These are phyloP conservation scores for Oligia strigilis DNA, from an alignment of 2,888 invertebrate genomes.

Conservation along the genomic window DNA sequence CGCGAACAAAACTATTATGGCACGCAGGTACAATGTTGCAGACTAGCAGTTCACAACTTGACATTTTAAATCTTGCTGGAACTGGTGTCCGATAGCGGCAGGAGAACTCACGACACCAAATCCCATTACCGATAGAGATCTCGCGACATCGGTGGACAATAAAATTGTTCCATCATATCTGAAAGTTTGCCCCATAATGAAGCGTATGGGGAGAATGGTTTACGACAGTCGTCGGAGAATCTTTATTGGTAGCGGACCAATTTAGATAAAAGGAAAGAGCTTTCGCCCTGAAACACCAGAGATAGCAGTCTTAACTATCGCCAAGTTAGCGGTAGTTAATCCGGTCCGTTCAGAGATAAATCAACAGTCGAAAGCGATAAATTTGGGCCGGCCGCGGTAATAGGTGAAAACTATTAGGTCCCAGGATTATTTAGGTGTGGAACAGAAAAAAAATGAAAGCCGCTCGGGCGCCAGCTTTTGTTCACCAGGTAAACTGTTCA, in stretches of 20 bases:
- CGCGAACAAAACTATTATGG: constrained; percentile 54
- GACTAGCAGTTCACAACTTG: constrained; percentile 73
- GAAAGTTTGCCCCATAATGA: constrained; percentile 90
- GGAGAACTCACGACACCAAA: constrained; percentile 76
- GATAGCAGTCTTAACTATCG: constrained; percentile 91
- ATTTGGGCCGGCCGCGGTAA: constrained; percentile 87
- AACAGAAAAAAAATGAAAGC: constrained; percentile 81
- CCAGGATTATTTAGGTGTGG: constrained; percentile 83
- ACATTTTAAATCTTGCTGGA: constrained; percentile 74
- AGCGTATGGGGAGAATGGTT: constrained; percentile 90
- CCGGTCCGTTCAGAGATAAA: constrained; percentile 87
- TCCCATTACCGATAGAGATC: constrained; percentile 89
- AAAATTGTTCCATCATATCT: constrained; percentile 90
- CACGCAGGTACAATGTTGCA: constrained; percentile 69
- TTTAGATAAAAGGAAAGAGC: constrained; percentile 91
- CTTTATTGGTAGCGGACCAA: constrained; percentile 91
- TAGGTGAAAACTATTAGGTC: constrained; percentile 90
- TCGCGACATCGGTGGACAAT: constrained; percentile 90
- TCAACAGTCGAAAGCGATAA: constrained; percentile 89
- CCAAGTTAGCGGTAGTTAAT: constrained; percentile 91
- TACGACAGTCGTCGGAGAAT: constrained; percentile 90
- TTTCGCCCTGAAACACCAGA: constrained; percentile 89
- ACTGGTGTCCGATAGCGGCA: constrained; percentile 70
- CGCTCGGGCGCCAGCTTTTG: constrained; percentile 63
- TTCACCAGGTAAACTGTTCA: constrained; percentile 42